Conservation (phyloP, 1,140 invertebrate species). For the Riptortus pedestris region DNA sequence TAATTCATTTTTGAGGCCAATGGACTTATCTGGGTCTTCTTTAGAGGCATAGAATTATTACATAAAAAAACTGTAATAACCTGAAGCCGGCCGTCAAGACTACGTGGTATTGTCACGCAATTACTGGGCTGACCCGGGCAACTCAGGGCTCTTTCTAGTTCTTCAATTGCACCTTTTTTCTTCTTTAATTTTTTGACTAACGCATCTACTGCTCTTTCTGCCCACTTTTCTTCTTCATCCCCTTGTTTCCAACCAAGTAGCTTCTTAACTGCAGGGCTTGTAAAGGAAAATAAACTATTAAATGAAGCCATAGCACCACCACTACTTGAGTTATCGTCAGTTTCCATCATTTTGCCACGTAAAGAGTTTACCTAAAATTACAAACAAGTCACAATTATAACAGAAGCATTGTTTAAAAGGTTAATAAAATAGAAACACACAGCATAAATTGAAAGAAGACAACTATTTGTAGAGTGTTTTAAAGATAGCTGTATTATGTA, state of each 20-base stretch:
- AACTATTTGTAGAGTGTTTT: too few species aligned
- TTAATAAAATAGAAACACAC: too few species aligned
- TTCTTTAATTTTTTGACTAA: slow-evolving; percentile 97
- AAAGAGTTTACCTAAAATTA: too few species aligned
- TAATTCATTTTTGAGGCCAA: too few species aligned
- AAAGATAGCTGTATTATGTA: too few species aligned
- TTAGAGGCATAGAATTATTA: too few species aligned
- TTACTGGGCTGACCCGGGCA: slow-evolving; percentile 88
- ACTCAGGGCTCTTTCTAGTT: slow-evolving; percentile 85
- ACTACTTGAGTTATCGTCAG: slow-evolving; percentile 56
- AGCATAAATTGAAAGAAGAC: too few species aligned
- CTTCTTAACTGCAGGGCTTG: slow-evolving; percentile 92
- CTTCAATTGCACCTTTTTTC: slow-evolving; percentile 90
- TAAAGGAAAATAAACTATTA: slow-evolving; percentile 91
- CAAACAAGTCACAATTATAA: too few species aligned
- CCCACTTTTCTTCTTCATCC: slow-evolving; percentile 98
- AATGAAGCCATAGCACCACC: slow-evolving; percentile 77
- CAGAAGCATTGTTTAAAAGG: too few species aligned
- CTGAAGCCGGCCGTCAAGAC: slow-evolving; percentile 86
- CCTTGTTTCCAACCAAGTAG: slow-evolving; percentile 94
- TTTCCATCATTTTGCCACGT: slow-evolving; percentile 21
- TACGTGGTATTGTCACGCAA: slow-evolving; percentile 95
- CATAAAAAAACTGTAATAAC: too few species aligned
- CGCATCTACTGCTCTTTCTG: slow-evolving; percentile 96
- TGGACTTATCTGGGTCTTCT: too few species aligned